Percentiles rank a stretch among this genome's conserved stretches.
Evolutionary conservation across 92 coral and sea anemone species (phyloP).

Genomic region (Phenganax marumi): DNA sequence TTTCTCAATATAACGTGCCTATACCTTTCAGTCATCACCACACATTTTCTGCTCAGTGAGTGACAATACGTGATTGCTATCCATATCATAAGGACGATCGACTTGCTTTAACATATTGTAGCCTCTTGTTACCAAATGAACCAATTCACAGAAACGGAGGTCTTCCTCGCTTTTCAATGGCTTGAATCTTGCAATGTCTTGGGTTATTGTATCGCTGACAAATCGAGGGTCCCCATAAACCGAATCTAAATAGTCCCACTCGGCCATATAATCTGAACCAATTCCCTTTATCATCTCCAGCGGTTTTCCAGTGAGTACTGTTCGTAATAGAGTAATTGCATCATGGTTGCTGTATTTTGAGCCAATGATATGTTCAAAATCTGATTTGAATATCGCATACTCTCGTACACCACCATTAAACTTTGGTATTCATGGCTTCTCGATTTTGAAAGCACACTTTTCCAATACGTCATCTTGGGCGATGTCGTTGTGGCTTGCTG

Average conservation of each 20-base stretch:
- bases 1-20: neutral
- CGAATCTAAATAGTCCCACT: too few relatives aligned
- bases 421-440: conserved; percentile 51
- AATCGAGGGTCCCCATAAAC: neutral
- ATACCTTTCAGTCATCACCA: neutral
- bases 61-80: neutral
- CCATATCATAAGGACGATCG: neutral
- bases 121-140: neutral
- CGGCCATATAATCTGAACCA: too few relatives aligned
- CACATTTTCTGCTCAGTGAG: neutral
- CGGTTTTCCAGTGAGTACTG: conserved; percentile 23
- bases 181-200: neutral
- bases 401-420: conserved; percentile 52
- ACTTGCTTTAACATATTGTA: neutral
- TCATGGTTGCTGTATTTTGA: conserved; percentile 17
- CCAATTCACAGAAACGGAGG: neutral
- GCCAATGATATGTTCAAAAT: conserved; percentile 19
- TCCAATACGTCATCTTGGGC: neutral
- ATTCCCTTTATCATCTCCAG: conserved; percentile 36
- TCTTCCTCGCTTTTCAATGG: neutral
- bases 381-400: neutral
- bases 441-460: conserved; percentile 45
- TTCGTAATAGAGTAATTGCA: conserved; percentile 41
- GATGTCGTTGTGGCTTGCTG: neutral
- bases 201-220: neutral